Evolutionary conservation across 2,888 invertebrate genomes (phyloP).

Genomic region (Erebia aethiops): DNA sequence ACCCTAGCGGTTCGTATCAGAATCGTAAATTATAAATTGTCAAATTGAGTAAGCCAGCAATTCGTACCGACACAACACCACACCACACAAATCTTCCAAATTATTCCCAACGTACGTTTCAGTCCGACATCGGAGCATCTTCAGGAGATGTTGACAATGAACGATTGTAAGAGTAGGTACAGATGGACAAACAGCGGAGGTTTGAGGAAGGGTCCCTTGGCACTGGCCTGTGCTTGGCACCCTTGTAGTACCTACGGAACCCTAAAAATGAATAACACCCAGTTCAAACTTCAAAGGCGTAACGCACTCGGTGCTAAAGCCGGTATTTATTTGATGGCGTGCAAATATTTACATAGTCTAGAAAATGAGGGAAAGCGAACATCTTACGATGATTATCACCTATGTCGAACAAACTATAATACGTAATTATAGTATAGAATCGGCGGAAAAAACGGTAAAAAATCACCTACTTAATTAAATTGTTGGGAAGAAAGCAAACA

Average conservation of each 20-base stretch:
- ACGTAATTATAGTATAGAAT: conserved; percentile 3
- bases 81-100: too few relatives aligned
- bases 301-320: neutral
- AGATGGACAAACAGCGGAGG: too few relatives aligned
- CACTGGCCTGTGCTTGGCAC: too few relatives aligned
- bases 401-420: neutral
- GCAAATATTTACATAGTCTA: conserved; percentile 26
- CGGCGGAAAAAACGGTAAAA: neutral
- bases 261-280: neutral
- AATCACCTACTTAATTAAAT: neutral
- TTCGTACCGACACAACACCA: too few relatives aligned
- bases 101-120: too few relatives aligned
- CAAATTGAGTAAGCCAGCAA: too few relatives aligned
- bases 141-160: too few relatives aligned
- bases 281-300: conserved; percentile 6
- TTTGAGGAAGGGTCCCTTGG: too few relatives aligned
- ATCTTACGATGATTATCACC: conserved; percentile 11
- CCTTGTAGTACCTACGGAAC: neutral
- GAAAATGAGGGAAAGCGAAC: conserved; percentile 14
- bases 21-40: too few relatives aligned
- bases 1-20: too few relatives aligned
- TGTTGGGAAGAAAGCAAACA: neutral
- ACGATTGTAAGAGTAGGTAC: too few relatives aligned
- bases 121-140: too few relatives aligned
- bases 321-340: conserved; percentile 28